These are phyloP conservation scores for Ichneumoninae sp. DNA, from an alignment of 2,888 invertebrate species.

Conservation along the genomic window DNA sequence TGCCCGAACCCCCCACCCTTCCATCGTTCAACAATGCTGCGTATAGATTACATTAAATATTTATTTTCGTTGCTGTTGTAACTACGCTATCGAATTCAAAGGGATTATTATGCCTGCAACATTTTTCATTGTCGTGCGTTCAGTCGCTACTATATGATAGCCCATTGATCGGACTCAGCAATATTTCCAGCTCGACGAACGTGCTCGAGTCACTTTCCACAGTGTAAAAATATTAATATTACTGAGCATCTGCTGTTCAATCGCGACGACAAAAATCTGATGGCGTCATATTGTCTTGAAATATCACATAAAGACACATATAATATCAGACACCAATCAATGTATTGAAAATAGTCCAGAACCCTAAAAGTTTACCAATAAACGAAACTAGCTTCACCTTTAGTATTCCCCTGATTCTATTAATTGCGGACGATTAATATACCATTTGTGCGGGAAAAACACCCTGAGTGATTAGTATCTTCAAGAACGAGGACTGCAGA, in stretches of 20 bases:
- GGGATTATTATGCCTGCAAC: slow-evolving; percentile 5
- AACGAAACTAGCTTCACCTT: slow-evolving; percentile 50
- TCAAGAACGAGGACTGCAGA: slow-evolving; percentile 24
- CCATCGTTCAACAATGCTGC: slow-evolving; percentile 27
- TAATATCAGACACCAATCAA: slow-evolving; percentile 19
- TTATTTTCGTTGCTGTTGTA: slow-evolving; percentile 28
- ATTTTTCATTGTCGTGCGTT: background rate
- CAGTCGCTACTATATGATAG: background rate
- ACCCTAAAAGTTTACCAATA: slow-evolving; percentile 61
- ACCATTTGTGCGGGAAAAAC: slow-evolving; percentile 27
- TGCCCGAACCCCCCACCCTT: background rate
- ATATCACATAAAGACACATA: background rate
- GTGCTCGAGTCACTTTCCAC: background rate
- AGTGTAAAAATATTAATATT: background rate
- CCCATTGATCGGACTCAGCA: slow-evolving; percentile 4
- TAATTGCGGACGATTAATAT: slow-evolving; percentile 53
- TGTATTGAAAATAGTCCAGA: slow-evolving; percentile 45
- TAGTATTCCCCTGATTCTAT: background rate
- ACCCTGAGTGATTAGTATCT: slow-evolving; percentile 16
- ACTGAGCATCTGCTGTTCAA: background rate
- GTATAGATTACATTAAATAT: slow-evolving; percentile 41
- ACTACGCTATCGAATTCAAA: slow-evolving; percentile 14
- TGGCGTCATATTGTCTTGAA: background rate
- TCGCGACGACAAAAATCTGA: background rate
- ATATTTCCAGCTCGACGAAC: background rate